phyloP scores from a whole-genome alignment of 2,888 invertebrate species.

The Seira ritae region DNA sequence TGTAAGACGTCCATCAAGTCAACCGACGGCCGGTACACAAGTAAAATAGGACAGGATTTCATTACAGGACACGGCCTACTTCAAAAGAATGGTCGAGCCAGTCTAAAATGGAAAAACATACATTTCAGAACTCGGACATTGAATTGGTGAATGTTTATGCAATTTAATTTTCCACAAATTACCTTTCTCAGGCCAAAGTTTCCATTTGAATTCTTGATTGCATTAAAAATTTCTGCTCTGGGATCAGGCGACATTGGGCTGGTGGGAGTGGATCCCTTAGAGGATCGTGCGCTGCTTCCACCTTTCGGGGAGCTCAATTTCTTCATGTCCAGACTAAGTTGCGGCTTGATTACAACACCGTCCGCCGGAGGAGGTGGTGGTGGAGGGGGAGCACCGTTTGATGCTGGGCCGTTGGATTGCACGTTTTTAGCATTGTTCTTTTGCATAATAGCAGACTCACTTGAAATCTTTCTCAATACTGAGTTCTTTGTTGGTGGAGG shows the following conservation, averaged over 20 bases:
- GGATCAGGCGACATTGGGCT: slow-evolving; percentile 77
- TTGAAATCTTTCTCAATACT: slow-evolving; percentile 4
- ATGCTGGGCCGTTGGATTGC: slow-evolving; percentile 29
- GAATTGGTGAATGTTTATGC: neutral
- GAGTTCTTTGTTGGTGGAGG: slow-evolving; percentile 12
- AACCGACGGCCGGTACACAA: no score
- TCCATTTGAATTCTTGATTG: slow-evolving; percentile 84
- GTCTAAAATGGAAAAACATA: slow-evolving; percentile 63
- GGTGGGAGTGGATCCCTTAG: slow-evolving; percentile 54
- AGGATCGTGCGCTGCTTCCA: slow-evolving; percentile 28
- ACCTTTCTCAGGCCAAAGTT: slow-evolving; percentile 73
- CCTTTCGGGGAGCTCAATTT: neutral
- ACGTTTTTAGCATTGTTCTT: slow-evolving; percentile 29
- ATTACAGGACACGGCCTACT: no score
- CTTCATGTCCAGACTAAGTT: slow-evolving; percentile 13
- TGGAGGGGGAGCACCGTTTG: slow-evolving; percentile 68
- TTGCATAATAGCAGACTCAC: slow-evolving; percentile 18
- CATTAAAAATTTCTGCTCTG: slow-evolving; percentile 82
- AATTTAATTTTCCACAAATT: slow-evolving; percentile 24
- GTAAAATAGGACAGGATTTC: no score
- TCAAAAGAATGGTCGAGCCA: slow-evolving; percentile 66
- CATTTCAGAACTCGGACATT: neutral
- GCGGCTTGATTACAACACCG: neutral
- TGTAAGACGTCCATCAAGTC: no score
- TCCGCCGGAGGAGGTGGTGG: slow-evolving; percentile 67